Evolutionary conservation across 2,888 invertebrate genomes (phyloP).

Genomic region (Eumacrocentrus americanus): DNA sequence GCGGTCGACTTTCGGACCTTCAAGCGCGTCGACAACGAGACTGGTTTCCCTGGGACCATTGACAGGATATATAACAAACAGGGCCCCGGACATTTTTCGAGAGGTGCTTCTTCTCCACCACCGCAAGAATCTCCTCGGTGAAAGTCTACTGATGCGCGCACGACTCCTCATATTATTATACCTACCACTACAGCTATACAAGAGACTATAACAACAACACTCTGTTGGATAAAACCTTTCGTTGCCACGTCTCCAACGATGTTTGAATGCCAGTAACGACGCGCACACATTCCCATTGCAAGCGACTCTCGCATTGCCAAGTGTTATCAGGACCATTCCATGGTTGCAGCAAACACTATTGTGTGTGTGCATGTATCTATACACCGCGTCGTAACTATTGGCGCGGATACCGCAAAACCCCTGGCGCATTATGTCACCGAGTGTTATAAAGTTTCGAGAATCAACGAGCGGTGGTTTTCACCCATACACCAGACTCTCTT

Average conservation of each 20-base stretch:
- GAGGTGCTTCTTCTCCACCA: no score
- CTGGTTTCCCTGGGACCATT: slow-evolving; percentile 26
- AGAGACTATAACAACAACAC: no score
- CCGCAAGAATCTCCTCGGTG: background rate
- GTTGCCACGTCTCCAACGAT: no score
- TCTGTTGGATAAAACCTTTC: no score
- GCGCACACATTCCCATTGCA: no score
- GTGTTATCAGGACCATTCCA: no score
- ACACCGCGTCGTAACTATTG: no score
- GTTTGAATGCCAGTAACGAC: no score
- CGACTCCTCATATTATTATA: background rate
- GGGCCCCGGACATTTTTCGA: slow-evolving; percentile 32
- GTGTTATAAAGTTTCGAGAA: slow-evolving; percentile 23
- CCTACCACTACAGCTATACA: no score
- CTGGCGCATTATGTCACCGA: slow-evolving; percentile 22
- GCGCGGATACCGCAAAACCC: slow-evolving; percentile 25
- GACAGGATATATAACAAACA: slow-evolving; percentile 22
- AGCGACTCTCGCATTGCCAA: no score
- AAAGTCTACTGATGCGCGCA: slow-evolving; percentile 4
- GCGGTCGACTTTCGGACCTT: slow-evolving; percentile 34
- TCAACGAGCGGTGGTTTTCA: background rate
- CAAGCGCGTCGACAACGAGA: slow-evolving; percentile 22
- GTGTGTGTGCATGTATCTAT: no score
- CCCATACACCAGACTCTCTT: background rate
- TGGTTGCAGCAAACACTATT: no score